Base-by-base conservation (phyloP, 2,888 invertebrate species). In the Spisula solida region DNA sequence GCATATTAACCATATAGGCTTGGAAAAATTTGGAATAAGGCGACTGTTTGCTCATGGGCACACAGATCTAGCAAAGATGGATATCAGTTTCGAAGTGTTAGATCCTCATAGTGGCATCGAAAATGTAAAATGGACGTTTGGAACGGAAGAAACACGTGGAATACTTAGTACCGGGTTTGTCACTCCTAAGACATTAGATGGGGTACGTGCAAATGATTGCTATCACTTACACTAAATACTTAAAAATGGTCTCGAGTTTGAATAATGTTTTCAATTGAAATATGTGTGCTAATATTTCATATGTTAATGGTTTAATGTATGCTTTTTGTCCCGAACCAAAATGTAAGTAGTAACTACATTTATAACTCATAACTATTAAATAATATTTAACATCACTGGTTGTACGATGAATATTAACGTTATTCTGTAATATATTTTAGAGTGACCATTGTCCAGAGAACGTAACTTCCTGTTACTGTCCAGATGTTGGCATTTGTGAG, bases 81-180 rank as follows among this genome's bases (percentile, higher is more conserved):
- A 56, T 41, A 48, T 94, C 0, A 82, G 89, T 51, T 92, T 94
- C 81, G 89, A 92, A 31, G 90, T 93, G 16, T 85, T 88, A 16
- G 94, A 94, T 82, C 80, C 83, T 14, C 93, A 94, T 84, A 94
- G 94, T 66, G 94, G 94, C 18, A 66, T 94, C 6, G 29, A 66
- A 18, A 85, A 81, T 14, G 82, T 94, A 0, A 81, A 92, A 66
- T 94, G 94, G 94, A 81, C 86, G 0, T 87, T 94, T 56, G 93
- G 93, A 47, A 92, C 91, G 8, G 20, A 31, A 0, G 60, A 82
- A 18, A 51, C 51, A 2, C 47, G 25, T 48, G 18, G 56, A 34
- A 18, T 51, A 6, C 41, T 82, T 16, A 60, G 34, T 8, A 56
- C 18, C 18, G 81, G 56, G 0, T 20, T 14, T 25, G 56, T 20